Conservation (phyloP, 2,888 invertebrate species). For the Parascotia fuliginaria region DNA sequence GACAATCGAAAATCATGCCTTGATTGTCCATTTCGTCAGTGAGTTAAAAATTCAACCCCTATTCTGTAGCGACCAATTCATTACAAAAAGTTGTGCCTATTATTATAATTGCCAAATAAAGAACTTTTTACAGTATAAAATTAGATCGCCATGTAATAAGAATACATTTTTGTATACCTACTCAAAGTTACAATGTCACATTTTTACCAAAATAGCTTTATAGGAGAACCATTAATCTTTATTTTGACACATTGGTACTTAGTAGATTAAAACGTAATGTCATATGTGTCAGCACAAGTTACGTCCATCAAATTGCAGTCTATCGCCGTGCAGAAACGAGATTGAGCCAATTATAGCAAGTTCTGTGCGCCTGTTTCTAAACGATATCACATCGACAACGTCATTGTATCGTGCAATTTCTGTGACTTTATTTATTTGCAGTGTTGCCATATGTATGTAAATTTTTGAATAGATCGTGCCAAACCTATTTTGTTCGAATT, state of each 20-base stretch:
- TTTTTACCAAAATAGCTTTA: constrained; percentile 4
- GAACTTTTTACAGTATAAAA: background rate
- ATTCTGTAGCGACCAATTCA: no score
- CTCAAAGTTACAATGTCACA: background rate
- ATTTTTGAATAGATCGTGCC: background rate
- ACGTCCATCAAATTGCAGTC: constrained; percentile 5
- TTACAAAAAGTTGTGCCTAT: no score
- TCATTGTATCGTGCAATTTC: background rate
- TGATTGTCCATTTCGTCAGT: no score
- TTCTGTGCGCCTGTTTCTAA: constrained; percentile 5
- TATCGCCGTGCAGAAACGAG: constrained; percentile 9
- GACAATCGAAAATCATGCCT: no score
- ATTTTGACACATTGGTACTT: constrained; percentile 25
- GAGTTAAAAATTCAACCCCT: no score
- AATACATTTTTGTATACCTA: constrained; percentile 1
- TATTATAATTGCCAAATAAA: no score
- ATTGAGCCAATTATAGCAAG: constrained; percentile 14
- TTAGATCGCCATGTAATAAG: background rate
- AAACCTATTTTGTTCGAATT: no score
- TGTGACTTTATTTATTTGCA: no score
- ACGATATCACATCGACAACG: background rate
- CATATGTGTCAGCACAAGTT: constrained; percentile 22
- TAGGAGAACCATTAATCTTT: constrained; percentile 29
- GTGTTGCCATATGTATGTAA: background rate
- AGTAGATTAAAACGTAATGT: constrained; percentile 31